Conservation (phyloP, 2,113 vertebrate species). For the Gambusia affinis region DNA sequence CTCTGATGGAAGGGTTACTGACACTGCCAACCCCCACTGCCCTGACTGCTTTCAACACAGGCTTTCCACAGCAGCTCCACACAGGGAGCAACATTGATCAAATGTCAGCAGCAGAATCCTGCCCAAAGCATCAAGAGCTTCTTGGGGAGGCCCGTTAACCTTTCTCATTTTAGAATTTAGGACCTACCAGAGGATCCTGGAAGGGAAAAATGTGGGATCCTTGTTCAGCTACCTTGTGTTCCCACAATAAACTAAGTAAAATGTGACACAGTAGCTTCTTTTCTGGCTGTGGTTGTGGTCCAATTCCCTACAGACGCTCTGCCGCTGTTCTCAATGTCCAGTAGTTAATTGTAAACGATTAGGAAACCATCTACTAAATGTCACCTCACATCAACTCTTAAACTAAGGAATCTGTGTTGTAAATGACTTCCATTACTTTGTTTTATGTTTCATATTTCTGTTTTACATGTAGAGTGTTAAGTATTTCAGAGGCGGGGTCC, state of each 20-base stretch:
- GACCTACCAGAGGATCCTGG: not conserved
- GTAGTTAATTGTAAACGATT: too few relatives aligned
- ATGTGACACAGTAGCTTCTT: too few relatives aligned
- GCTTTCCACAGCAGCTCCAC: constrained; percentile 22
- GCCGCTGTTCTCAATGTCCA: too few relatives aligned
- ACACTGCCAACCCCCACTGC: constrained; percentile 22
- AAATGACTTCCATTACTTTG: too few relatives aligned
- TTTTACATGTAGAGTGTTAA: too few relatives aligned
- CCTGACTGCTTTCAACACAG: not conserved
- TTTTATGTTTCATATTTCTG: too few relatives aligned
- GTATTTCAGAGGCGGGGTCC: too few relatives aligned
- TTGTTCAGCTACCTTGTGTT: constrained; percentile 39
- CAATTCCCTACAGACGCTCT: too few relatives aligned
- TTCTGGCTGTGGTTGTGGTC: too few relatives aligned
- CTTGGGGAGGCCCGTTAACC: constrained; percentile 29
- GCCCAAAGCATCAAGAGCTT: constrained; percentile 36
- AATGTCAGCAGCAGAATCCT: constrained; percentile 42
- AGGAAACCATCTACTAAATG: too few relatives aligned
- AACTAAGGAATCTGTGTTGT: too few relatives aligned
- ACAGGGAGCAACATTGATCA: constrained; percentile 47
- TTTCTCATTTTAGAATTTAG: constrained; percentile 44
- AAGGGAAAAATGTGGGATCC: constrained; percentile 34
- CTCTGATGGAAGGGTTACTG: constrained; percentile 19
- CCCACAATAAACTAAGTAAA: constrained; percentile 24
- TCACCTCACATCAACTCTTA: too few relatives aligned